Conservation (phyloP, 2,888 invertebrate genomes). For the Amblyjoppa fuscipennis region DNA sequence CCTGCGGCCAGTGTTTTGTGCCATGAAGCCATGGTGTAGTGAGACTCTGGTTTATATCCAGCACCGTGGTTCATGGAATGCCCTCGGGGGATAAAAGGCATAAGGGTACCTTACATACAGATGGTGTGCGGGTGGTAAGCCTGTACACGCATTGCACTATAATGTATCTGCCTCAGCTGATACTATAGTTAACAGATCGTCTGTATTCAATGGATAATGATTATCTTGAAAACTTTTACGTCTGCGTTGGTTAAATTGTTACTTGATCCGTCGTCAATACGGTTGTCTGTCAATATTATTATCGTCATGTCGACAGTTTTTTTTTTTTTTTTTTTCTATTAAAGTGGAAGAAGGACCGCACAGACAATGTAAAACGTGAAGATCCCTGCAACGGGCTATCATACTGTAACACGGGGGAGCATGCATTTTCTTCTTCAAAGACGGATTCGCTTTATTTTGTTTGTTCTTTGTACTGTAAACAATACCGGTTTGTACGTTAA, state of each 20-base stretch:
- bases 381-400: conserved; percentile 23
- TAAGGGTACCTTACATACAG: conserved; percentile 57
- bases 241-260: neutral
- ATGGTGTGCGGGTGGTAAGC: conserved; percentile 60
- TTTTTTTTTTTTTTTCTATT: neutral
- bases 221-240: neutral
- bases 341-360: neutral
- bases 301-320: neutral
- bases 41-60: conserved; percentile 67
- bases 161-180: neutral
- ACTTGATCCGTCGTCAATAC: neutral
- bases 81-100: conserved; percentile 65
- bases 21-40: neutral
- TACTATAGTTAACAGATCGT: neutral
- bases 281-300: neutral
- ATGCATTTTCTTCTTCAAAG: conserved; percentile 41
- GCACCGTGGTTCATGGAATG: conserved; percentile 60
- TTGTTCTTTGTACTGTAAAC: neutral
- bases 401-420: conserved; percentile 29
- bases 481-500: conserved; percentile 51
- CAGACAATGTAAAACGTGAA: conserved; percentile 39
- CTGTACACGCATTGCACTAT: conserved; percentile 27
- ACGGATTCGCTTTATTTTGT: conserved; percentile 9
- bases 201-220: neutral
- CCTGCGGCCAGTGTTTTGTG: conserved; percentile 33